Base-by-base conservation (phyloP, 2,888 invertebrate genomes). In the Drosophila emarginata region DNA sequence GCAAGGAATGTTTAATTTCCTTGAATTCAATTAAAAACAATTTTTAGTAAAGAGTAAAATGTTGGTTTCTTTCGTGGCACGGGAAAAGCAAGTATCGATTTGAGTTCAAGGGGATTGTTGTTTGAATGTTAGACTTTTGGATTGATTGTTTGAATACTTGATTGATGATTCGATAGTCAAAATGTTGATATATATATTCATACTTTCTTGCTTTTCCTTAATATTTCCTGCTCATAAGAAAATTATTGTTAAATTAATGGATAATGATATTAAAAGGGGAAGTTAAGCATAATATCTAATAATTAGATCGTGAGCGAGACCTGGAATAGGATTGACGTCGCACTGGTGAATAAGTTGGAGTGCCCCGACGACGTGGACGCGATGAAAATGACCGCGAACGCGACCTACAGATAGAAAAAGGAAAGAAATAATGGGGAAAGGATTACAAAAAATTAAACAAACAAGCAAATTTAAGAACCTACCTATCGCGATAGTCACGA, bases 321-420 rank as follows among this genome's bases (percentile, higher is more conserved):
- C 95, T 94, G 85, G 96, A 96, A 93, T 96, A 96, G 91, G 95
- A 95, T 92, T 89, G 84, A 64, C 97, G 95, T 67, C 96, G 95
- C 89, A 97, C 96, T 56, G 98, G 98, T 71, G 98, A 97, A 93
- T 98, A 98, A 32, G 97, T 97, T 61, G 98, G 98, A 74, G 97
- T 96, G 77, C 97, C 97, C 86, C 98, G 95, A 77, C 96, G 94
- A 67, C 97, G 94, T 78, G 90, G 90, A 18, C 95, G 93, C 90
- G 96, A 94, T 74, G 96, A 96, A 92, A 95, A 96, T 87, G 96
- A 96, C 54, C 96, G 94, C 11, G 96, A 95, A 68, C 95, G 94
- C 39, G 94, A 94, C 74, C 94, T 93, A 68, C 90, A 84, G 82
- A 50, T 1, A 26, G 37, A 67, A n/a, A 40, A 2, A 67, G 12